Conservation (phyloP, 2,797 vertebrate species). For the Paedocypris micromegethes region DNA sequence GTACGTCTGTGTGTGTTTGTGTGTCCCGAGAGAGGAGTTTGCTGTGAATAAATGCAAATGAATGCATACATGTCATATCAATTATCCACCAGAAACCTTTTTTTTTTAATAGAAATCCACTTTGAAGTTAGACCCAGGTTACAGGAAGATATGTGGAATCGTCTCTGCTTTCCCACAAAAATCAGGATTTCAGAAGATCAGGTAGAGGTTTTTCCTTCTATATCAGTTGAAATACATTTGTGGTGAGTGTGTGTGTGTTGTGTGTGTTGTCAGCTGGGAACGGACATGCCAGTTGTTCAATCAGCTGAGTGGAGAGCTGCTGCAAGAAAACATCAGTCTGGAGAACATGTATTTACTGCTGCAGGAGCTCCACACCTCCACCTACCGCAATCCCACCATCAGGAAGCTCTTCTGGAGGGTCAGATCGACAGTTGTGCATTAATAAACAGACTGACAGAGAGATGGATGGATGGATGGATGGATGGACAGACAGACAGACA, state of each 20-base stretch:
- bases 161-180: constrained; percentile 37
- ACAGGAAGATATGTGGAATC: constrained; percentile 51
- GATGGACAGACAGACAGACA: too few species aligned
- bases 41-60: background rate
- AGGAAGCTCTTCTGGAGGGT: constrained; percentile 79
- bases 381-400: constrained; percentile 60
- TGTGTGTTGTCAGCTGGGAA: constrained; percentile 61
- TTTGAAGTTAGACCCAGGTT: constrained; percentile 60
- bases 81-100: background rate
- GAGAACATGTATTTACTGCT: constrained; percentile 65
- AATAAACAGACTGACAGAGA: background rate
- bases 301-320: constrained; percentile 71
- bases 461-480: too few species aligned
- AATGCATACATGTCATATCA: background rate
- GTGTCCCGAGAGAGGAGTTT: background rate
- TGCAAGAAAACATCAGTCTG: constrained; percentile 63
- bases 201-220: constrained; percentile 2
- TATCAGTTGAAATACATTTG: background rate
- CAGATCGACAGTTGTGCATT: constrained; percentile 45
- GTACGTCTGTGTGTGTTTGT: constrained; percentile 57
- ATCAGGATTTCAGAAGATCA: constrained; percentile 17
- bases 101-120: constrained; percentile 61
- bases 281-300: constrained; percentile 66
- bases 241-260: background rate
- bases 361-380: constrained; percentile 67